Base-by-base conservation (phyloP, 2,888 invertebrate species). In the Tipula vernalis region DNA sequence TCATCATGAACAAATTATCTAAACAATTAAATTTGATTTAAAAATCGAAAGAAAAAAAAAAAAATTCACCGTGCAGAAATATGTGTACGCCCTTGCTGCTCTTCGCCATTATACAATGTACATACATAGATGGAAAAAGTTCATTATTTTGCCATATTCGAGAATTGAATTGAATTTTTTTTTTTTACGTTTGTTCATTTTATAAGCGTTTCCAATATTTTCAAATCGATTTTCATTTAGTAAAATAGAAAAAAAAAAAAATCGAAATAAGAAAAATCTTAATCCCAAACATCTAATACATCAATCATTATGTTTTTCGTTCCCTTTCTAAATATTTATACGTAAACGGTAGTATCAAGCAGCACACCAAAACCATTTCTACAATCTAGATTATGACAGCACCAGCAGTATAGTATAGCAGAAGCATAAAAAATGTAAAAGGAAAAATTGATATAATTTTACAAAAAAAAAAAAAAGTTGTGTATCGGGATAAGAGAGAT, bases 221-320 rank as follows among this genome's bases (percentile, higher is more conserved):
- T 71, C 71, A 71, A 71, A 71, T 71, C 71, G 71, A 71, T 71
- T 71, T 71, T 71, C 71, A 71, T 71, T 71, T 71, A 71, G 71
- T 28, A 71, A 71, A 71, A 71, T 71, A 71, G 71, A 28, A 4
- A 8, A 71, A 71, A 71, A 71, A 10, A 28, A 71, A 71, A 71
- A 71, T 71, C 71, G 71, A 71, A 71, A 71, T 71, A 28, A 71
- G 10, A 28, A 71, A 71, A 71, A 71, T 71, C 71, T 71, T 71
- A 71, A 71, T 71, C 71, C 71, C 71, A 71, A 71, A 71, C 71
- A 71, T 71, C 71, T 71, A 71, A 71, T 28, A 71, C 71, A 71
- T 71, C 71, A 71, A 71, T 71, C 71, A 71, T 71, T 71, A 71
- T 71, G 28, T 71, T 71, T 71, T 71, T 18, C 28, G 28, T 71